Conservation (phyloP, 2,888 invertebrate genomes). For the Cyclophora punctaria region DNA sequence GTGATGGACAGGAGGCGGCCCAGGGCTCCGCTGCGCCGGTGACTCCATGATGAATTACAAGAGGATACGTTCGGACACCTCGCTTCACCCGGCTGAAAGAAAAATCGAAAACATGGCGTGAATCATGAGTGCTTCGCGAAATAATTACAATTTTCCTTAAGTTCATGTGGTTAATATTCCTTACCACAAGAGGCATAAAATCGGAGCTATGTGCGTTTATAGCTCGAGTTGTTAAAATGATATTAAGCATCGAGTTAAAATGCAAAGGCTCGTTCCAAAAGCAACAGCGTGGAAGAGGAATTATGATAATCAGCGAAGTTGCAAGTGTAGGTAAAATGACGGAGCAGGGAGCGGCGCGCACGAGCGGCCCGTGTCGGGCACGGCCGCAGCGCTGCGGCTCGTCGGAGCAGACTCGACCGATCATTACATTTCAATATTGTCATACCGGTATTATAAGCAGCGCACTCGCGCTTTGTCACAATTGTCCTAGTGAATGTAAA, state of each 20-base stretch:
- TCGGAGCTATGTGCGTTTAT: background rate
- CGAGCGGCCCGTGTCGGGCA: background rate
- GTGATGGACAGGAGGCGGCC: too few relatives aligned
- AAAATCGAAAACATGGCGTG: too few relatives aligned
- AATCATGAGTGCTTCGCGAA: too few relatives aligned
- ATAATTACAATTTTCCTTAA: too few relatives aligned
- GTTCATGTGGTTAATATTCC: too few relatives aligned
- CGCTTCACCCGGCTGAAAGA: background rate
- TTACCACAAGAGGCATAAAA: background rate
- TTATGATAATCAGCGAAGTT: slow-evolving; percentile 5
- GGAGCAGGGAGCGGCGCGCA: slow-evolving; percentile 1
- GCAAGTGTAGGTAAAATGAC: slow-evolving; percentile 4
- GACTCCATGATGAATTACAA: slow-evolving; percentile 27
- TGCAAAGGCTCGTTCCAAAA: background rate
- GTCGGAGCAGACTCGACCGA: background rate
- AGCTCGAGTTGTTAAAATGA: background rate
- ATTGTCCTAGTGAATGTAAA: too few relatives aligned
- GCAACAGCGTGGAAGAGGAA: slow-evolving; percentile 1
- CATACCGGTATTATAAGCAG: too few relatives aligned
- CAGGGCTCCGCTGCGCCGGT: slow-evolving; percentile 1
- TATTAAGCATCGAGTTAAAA: background rate
- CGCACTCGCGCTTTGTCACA: too few relatives aligned
- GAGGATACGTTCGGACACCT: slow-evolving; percentile 20
- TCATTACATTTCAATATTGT: background rate
- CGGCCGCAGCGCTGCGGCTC: background rate